Evolutionary conservation across 2,888 invertebrate genomes (phyloP).

Genomic region (Lepidocyrtinus sp.): DNA sequence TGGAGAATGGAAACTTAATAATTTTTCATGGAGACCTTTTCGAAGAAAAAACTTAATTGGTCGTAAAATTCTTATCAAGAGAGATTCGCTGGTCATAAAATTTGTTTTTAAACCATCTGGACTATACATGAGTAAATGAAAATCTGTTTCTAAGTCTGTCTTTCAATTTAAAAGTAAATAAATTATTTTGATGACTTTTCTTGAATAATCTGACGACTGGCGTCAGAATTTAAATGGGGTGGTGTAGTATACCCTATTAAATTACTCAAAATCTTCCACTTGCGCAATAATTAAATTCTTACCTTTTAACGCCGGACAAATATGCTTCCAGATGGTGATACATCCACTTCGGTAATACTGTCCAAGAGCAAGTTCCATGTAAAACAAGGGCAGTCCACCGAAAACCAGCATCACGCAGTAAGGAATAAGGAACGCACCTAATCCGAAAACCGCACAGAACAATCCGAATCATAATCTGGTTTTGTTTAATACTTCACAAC

Average conservation of each 20-base stretch:
- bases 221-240: too few relatives aligned
- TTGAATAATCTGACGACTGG: too few relatives aligned
- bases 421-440: constrained; percentile 94
- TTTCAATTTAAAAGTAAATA: too few relatives aligned
- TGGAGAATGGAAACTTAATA: background rate
- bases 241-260: too few relatives aligned
- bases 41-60: constrained; percentile 8
- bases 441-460: background rate
- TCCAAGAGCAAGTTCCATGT: constrained; percentile 90
- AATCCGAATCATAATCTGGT: background rate
- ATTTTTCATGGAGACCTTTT: background rate
- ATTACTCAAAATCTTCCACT: too few relatives aligned
- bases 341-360: constrained; percentile 95
- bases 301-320: constrained; percentile 95
- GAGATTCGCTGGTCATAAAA: too few relatives aligned
- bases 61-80: constrained; percentile 10
- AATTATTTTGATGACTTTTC: too few relatives aligned
- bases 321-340: constrained; percentile 92
- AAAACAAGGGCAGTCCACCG: constrained; percentile 94
- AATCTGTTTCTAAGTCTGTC: too few relatives aligned
- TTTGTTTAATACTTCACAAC: too few relatives aligned
- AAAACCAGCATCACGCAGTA: constrained; percentile 94
- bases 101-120: too few relatives aligned
- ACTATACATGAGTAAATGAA: too few relatives aligned
- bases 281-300: too few relatives aligned